Evolutionary conservation across 2,113 vertebrate species (phyloP).

Genomic region (Menidia beryllina): DNA sequence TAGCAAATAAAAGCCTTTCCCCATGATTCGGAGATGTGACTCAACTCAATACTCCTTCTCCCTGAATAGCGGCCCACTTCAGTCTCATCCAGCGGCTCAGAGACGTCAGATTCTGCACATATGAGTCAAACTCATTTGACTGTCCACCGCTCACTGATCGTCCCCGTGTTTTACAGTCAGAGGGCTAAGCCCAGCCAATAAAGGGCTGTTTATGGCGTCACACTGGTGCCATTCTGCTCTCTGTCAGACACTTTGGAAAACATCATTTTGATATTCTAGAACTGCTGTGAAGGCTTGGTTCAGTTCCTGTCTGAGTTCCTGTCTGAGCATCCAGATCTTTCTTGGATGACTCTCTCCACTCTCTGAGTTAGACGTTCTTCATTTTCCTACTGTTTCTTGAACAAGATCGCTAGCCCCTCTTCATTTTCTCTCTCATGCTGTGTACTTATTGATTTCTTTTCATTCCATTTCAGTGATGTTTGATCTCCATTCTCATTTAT

Average conservation of each 20-base stretch:
- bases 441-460: constrained; percentile 41
- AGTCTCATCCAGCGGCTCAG: constrained; percentile 43
- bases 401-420: constrained; percentile 38
- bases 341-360: constrained; percentile 3
- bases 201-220: background rate
- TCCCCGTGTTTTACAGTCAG: background rate
- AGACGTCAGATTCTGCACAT: constrained; percentile 36
- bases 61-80: constrained; percentile 37
- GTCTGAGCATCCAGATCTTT: background rate
- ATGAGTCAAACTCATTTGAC: too few species aligned
- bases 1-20: constrained; percentile 27
- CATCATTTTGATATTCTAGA: background rate
- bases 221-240: background rate
- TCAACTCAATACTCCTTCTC: constrained; percentile 41
- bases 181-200: background rate
- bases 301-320: background rate
- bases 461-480: constrained; percentile 48
- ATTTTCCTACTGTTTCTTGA: constrained; percentile 37
- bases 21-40: constrained; percentile 42
- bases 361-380: constrained; percentile 27
- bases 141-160: background rate
- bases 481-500: constrained; percentile 28
- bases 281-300: background rate
- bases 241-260: background rate
- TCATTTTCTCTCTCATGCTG: constrained; percentile 26